A percentile compares a stretch with the other conserved stretches of the same genome.
Evolutionary conservation across 1,140 invertebrate genomes (phyloP).

Genomic region (Brachionus rotundiformis): DNA sequence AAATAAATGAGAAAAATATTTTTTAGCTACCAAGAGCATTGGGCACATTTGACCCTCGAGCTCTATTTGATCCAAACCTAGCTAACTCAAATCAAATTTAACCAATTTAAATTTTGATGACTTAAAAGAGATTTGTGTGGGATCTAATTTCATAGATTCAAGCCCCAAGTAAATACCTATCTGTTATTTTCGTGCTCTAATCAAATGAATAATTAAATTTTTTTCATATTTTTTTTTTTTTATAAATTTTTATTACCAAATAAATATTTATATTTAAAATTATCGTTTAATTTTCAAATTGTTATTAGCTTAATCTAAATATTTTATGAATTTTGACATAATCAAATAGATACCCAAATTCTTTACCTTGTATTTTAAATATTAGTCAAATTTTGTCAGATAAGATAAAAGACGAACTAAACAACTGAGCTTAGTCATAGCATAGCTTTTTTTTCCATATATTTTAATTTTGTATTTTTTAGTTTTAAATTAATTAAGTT

Average conservation of each 20-base stretch:
- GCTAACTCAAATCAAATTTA: neutral
- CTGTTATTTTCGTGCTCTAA: constrained; percentile 6
- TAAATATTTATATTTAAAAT: constrained; percentile 46
- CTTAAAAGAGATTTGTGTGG: neutral
- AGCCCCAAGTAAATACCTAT: neutral
- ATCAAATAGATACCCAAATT: neutral
- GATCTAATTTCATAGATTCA: neutral
- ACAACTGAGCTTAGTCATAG: neutral
- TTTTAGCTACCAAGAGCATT: neutral
- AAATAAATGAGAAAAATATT: neutral
- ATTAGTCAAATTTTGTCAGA: constrained; percentile 4
- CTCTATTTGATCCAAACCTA: neutral
- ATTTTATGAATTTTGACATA: constrained; percentile 5
- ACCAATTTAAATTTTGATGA: constrained; percentile 20
- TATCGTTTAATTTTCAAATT: constrained; percentile 29
- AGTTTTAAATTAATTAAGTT: neutral
- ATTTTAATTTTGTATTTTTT: neutral
- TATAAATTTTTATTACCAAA: neutral
- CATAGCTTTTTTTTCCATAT: neutral
- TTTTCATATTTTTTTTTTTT: neutral
- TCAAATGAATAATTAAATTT: constrained; percentile 43
- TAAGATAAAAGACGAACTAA: neutral
- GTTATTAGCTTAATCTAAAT: constrained; percentile 11
- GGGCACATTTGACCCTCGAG: neutral
- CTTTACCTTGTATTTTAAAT: neutral